These are phyloP conservation scores for Lepetodrilus schrolli DNA, from an alignment of 2,888 invertebrate species.

Conservation along the genomic window DNA sequence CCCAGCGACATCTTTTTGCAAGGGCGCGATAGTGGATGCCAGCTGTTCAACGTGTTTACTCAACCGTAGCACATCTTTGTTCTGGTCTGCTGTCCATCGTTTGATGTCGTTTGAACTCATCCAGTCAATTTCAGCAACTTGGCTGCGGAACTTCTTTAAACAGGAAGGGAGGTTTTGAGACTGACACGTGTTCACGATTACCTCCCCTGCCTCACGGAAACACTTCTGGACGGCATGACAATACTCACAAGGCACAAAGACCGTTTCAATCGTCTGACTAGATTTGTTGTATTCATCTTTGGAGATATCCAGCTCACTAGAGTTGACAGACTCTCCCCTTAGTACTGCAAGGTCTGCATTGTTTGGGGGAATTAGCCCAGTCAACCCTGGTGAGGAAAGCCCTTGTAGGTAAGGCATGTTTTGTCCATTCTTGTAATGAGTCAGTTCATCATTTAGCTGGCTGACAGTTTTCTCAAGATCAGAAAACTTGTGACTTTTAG, in stretches of 20 bases:
- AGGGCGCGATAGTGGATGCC: slow-evolving; percentile 60
- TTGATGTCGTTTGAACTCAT: slow-evolving; percentile 68
- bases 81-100: slow-evolving; percentile 71
- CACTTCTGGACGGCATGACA: slow-evolving; percentile 72
- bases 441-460: slow-evolving; percentile 39
- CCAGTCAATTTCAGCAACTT: slow-evolving; percentile 67
- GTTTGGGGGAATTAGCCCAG: slow-evolving; percentile 54
- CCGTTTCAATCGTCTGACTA: slow-evolving; percentile 74
- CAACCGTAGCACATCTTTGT: slow-evolving; percentile 70
- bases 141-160: slow-evolving; percentile 65
- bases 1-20: slow-evolving; percentile 63
- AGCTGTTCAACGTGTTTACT: slow-evolving; percentile 63
- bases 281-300: slow-evolving; percentile 71
- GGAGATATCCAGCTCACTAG: slow-evolving; percentile 42
- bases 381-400: slow-evolving; percentile 42
- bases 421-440: not conserved
- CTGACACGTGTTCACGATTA: slow-evolving; percentile 65
- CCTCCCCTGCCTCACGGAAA: slow-evolving; percentile 66
- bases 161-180: slow-evolving; percentile 71
- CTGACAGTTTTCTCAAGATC: slow-evolving; percentile 61
- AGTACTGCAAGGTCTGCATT: slow-evolving; percentile 48
- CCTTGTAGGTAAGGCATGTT: not conserved
- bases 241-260: slow-evolving; percentile 74
- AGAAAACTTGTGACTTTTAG: slow-evolving; percentile 54
- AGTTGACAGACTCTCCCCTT: not conserved